Conservation (phyloP, 2,113 vertebrate species). For the Columba livia region DNA sequence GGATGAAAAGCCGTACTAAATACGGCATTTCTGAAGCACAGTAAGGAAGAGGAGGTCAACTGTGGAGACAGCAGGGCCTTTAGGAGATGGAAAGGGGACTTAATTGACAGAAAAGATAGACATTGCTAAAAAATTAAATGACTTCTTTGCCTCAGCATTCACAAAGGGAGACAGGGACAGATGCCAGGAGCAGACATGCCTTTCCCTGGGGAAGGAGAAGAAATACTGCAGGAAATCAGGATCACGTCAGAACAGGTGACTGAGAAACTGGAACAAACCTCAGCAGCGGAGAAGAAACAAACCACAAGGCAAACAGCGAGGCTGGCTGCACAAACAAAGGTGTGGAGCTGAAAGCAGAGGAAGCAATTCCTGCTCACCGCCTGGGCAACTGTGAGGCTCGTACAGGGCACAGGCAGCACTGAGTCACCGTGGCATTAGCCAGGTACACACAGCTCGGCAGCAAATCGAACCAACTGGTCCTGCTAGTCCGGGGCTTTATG, state of each 20-base stretch:
- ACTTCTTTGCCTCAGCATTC: conserved; percentile 63
- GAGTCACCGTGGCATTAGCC: neutral
- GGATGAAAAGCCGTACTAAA: neutral
- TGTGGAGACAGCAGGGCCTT: conserved; percentile 47
- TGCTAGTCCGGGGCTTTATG: neutral
- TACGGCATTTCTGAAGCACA: neutral
- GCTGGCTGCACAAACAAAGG: conserved; percentile 51
- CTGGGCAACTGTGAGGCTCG: neutral
- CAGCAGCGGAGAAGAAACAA: conserved; percentile 48
- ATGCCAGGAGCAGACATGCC: conserved; percentile 66
- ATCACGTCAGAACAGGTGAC: conserved; percentile 50
- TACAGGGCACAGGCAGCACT: neutral
- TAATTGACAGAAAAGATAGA: conserved; percentile 67
- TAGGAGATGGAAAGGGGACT: conserved; percentile 48
- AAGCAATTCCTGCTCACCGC: neutral
- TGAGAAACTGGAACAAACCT: conserved; percentile 70
- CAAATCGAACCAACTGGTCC: neutral
- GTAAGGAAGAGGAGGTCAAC: conserved; percentile 50
- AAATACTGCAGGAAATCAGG: conserved; percentile 66
- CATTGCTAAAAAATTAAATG: conserved; percentile 69
- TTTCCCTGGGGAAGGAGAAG: conserved; percentile 61
- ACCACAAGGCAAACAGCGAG: conserved; percentile 40
- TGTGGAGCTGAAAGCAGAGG: conserved; percentile 7
- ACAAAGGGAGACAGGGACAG: conserved; percentile 49
- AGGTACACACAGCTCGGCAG: neutral